phyloP scores from a whole-genome alignment of 2,797 vertebrate genomes.

The Hemibagrus guttatus region DNA sequence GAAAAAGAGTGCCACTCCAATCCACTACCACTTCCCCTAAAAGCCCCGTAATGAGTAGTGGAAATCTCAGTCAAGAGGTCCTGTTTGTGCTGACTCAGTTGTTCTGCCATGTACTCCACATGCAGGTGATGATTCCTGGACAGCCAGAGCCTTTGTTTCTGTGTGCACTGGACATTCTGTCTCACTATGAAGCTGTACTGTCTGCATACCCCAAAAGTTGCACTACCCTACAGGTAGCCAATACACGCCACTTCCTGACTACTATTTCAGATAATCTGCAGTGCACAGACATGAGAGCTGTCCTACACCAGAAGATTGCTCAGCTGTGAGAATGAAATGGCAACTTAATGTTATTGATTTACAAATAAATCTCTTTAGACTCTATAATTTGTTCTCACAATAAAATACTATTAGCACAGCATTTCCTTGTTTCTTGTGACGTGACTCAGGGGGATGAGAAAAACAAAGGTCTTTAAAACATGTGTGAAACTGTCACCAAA shows the following conservation, averaged over 20 bases:
- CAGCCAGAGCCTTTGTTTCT: slow-evolving; percentile 81
- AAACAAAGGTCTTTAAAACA: not conserved
- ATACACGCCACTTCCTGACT: slow-evolving; percentile 86
- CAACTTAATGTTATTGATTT: not conserved
- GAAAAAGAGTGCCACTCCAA: slow-evolving; percentile 58
- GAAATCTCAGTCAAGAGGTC: slow-evolving; percentile 73
- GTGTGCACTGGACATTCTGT: slow-evolving; percentile 86
- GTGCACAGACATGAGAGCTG: slow-evolving; percentile 77
- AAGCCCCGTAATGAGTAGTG: slow-evolving; percentile 11
- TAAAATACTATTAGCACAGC: slow-evolving; percentile 17
- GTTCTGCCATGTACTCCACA: slow-evolving; percentile 92
- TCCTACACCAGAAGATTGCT: slow-evolving; percentile 89
- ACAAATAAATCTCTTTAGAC: not conserved
- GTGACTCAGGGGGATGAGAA: not conserved
- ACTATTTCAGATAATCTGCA: slow-evolving; percentile 80
- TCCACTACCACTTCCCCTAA: slow-evolving; percentile 34
- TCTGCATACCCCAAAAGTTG: slow-evolving; percentile 71
- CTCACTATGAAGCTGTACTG: slow-evolving; percentile 79
- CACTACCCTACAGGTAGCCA: slow-evolving; percentile 76
- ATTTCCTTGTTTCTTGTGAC: slow-evolving; percentile 1
- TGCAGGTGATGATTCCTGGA: slow-evolving; percentile 84
- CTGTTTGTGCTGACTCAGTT: slow-evolving; percentile 90
- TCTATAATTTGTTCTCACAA: slow-evolving; percentile 4
- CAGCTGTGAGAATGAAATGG: slow-evolving; percentile 62
- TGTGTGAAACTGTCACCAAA: not conserved